These are phyloP conservation scores for Patella depressa DNA, from an alignment of 2,888 invertebrate species.

Conservation along the genomic window DNA sequence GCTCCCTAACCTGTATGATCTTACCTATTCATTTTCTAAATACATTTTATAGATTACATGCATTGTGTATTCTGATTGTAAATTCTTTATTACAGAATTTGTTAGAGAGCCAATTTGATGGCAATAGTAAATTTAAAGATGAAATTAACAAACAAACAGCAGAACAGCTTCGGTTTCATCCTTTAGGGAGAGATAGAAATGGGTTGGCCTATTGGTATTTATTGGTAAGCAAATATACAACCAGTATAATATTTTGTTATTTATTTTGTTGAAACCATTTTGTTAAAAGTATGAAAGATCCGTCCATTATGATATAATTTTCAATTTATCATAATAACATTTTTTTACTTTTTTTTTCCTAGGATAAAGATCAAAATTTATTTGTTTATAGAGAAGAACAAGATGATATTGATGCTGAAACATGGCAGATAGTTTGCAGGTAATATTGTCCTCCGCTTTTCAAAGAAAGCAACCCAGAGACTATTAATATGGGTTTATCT, in stretches of 20 bases:
- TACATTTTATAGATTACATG: no score
- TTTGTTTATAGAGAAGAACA: slow-evolving; percentile 94
- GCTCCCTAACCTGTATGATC: no score
- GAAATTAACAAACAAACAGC: slow-evolving; percentile 77
- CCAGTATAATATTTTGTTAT: no score
- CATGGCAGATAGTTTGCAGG: slow-evolving; percentile 93
- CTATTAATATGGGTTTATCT: no score
- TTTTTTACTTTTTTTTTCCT: slow-evolving; percentile 63
- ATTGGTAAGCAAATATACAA: slow-evolving; percentile 55
- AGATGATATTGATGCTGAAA: slow-evolving; percentile 84
- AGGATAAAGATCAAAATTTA: slow-evolving; percentile 86
- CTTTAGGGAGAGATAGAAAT: slow-evolving; percentile 90
- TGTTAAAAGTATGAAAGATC: no score
- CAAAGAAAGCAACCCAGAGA: no score
- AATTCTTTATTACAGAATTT: slow-evolving; percentile 78
- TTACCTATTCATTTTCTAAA: no score
- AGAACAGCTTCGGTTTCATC: slow-evolving; percentile 86
- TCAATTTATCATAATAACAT: no score
- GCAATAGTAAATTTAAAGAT: slow-evolving; percentile 91
- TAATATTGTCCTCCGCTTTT: slow-evolving; percentile 64
- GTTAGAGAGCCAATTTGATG: slow-evolving; percentile 94
- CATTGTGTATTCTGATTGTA: neutral
- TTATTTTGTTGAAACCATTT: no score
- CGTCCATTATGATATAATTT: no score
- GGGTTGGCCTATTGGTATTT: slow-evolving; percentile 96